Base-by-base conservation (phyloP, 2,113 vertebrate genomes). In the Pipa parva region DNA sequence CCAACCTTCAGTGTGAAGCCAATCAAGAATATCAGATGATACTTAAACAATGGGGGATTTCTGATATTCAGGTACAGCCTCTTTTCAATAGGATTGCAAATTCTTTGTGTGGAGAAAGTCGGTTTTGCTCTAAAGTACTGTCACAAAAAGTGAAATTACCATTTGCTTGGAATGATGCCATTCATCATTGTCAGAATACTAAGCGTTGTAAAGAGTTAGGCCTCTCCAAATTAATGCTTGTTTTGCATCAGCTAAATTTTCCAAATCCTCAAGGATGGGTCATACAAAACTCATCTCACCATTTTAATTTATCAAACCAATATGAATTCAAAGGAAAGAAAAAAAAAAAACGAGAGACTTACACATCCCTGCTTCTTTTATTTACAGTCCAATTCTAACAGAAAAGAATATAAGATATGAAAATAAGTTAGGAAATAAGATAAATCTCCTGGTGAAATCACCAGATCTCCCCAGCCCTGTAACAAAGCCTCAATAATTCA, bases 111-210 rank as follows among this genome's bases (percentile, higher is more conserved):
- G 89, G 83, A 90, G 85, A 90, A 83, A 91, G 92, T 96, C 92
- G 91, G 91, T 92, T 94, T 95, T 92, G 90, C 92, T 97, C 93
- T 92, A 92, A 93, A 94, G 92, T 92, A 93, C 91, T 93, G 93
- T 97, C 93, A 94, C 93, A 97, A 97, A 97, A 99, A 97, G 95
- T 98, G 91, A 99, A 98, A 98, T 98, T 99, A 97, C 95, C 93
- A 99, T 99, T 97, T 93, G 90, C 92, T 94, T 95, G 94, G 95
- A 97, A 96, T 93, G 93, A 93, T 96, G 93, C 95, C 93, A 99
- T 99, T 97, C 95, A 97, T 98, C 97, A 97, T 97, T 99, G 97
- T 98, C 97, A 98, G 90, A 86, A 89, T 89, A 84, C 92, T 92
- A 92, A 91, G 92, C 91, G 89, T 92, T 82, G 91, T 91, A 90